These are phyloP conservation scores for Alexandromys fortis DNA, from an alignment of 2,113 vertebrate species.

Conservation along the genomic window DNA sequence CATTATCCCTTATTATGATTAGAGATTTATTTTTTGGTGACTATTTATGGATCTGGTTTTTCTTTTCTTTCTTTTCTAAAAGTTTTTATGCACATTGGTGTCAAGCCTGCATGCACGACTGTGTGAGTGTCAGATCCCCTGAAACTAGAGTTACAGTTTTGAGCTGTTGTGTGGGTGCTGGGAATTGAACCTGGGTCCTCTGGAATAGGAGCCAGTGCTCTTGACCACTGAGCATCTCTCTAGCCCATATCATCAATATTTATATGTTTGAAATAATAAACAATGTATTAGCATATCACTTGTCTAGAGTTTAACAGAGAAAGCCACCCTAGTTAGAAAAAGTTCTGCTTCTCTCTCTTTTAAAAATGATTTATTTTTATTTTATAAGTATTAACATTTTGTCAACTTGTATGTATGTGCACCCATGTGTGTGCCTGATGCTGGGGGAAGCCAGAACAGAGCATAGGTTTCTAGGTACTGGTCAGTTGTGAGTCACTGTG, in stretches of 20 bases:
- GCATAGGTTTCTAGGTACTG: neutral
- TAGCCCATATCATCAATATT: neutral
- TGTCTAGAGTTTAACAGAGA: neutral
- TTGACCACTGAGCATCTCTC: neutral
- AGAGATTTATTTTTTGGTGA: neutral
- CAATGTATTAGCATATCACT: neutral
- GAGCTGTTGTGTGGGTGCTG: neutral
- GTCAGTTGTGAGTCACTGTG: neutral
- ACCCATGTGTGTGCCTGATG: neutral
- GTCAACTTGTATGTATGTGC: neutral
- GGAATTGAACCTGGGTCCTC: neutral
- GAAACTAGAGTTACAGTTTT: neutral
- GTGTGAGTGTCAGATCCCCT: neutral
- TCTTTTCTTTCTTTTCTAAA: neutral
- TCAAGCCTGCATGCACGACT: neutral
- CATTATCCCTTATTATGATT: neutral
- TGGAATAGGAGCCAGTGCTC: neutral
- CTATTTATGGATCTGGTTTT: neutral
- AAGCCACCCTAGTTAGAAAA: neutral
- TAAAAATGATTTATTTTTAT: neutral
- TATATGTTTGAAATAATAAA: constrained; percentile 12
- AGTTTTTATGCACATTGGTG: neutral
- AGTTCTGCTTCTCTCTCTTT: neutral
- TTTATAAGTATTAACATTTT: neutral
- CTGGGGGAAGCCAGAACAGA: neutral